A percentile compares a stretch with the other conserved stretches of the same genome.
These are phyloP conservation scores for Orestias chungarensis DNA, from an alignment of 2,797 vertebrate species.

Conservation along the genomic window DNA sequence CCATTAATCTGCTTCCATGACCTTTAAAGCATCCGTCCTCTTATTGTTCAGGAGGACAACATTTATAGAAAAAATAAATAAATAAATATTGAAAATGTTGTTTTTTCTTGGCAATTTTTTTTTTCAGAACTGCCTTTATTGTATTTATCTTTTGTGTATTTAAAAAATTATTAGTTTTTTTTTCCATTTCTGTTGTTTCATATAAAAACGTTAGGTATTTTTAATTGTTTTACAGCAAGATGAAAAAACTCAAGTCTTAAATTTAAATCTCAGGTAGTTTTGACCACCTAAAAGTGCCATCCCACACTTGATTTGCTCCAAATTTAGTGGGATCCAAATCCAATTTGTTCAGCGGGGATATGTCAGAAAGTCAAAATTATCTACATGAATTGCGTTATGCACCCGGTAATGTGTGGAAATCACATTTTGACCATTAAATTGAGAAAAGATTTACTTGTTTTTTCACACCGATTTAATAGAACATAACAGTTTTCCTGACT, in stretches of 20 bases:
- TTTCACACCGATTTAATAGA: conserved; percentile 52
- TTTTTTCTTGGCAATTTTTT: not conserved
- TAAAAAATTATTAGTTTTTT: not conserved
- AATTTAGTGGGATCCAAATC: no score
- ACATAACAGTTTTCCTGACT: conserved; percentile 50
- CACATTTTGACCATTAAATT: conserved; percentile 58
- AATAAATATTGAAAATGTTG: not conserved
- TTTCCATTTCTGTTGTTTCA: not conserved
- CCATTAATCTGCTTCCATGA: conserved; percentile 40
- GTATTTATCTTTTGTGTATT: not conserved
- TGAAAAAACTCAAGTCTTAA: not conserved
- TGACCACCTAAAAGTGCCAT: not conserved
- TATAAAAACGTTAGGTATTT: not conserved
- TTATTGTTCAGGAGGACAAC: conserved; percentile 17
- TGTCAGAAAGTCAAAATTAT: conserved; percentile 39
- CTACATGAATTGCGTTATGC: conserved; percentile 26
- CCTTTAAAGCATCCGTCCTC: conserved; percentile 50
- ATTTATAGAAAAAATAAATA: no score
- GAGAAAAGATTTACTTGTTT: conserved; percentile 48
- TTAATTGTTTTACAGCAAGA: not conserved
- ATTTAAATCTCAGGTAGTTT: not conserved
- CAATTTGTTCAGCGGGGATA: conserved; percentile 5
- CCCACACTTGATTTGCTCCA: not conserved
- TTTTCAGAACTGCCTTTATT: not conserved
- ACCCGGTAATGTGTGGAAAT: conserved; percentile 53